phyloP scores from a whole-genome alignment of 2,888 invertebrate species.

The Xestia c-nigrum region DNA sequence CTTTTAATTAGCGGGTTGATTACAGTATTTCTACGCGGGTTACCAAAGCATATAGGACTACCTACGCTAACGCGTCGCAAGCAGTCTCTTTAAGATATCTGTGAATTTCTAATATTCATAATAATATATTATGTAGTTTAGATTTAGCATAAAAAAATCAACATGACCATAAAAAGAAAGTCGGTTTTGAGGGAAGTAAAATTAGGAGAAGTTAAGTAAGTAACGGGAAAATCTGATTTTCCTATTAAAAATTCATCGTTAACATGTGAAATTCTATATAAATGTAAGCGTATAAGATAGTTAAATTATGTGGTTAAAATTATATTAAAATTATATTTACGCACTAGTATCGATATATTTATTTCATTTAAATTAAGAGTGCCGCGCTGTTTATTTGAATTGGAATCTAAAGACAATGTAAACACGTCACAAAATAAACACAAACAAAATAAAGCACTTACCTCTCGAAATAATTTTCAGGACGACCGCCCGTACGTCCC shows the following conservation, averaged over 20 bases:
- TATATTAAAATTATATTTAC: not conserved
- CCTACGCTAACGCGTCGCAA: not conserved
- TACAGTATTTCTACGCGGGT: too few relatives aligned
- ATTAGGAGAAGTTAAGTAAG: not conserved
- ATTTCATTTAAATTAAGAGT: not conserved
- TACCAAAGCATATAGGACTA: not conserved
- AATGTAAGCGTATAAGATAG: not conserved
- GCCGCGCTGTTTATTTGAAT: not conserved
- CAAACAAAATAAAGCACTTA: conserved; percentile 67
- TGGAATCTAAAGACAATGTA: not conserved
- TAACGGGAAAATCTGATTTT: not conserved
- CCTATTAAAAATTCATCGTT: not conserved
- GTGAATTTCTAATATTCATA: not conserved
- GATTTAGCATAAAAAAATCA: not conserved
- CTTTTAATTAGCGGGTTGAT: not conserved
- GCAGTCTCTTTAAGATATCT: not conserved
- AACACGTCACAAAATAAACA: not conserved
- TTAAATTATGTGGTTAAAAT: not conserved
- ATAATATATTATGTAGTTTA: not conserved
- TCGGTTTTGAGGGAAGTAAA: not conserved
- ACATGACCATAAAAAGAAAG: not conserved
- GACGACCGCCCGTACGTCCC: conserved; percentile 78
- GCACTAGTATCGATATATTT: not conserved
- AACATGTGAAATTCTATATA: not conserved
- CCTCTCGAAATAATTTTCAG: conserved; percentile 83